Base-by-base conservation (phyloP, 1,140 invertebrate species). In the Hyles euphorbiae region DNA sequence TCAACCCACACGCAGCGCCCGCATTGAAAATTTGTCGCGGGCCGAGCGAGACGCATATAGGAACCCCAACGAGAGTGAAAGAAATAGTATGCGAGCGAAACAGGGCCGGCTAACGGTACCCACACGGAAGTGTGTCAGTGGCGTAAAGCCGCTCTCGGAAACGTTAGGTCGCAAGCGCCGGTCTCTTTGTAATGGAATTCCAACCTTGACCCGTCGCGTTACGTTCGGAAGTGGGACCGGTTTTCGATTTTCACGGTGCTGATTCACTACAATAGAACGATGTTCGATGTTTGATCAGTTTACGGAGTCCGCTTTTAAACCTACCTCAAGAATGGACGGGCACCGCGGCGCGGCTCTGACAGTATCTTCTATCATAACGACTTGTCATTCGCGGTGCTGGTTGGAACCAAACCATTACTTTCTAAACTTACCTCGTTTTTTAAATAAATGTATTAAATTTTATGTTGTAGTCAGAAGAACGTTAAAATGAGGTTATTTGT, bases 201-300 rank as follows among this genome's bases (percentile, higher is more conserved):
- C 81, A 78, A 86, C 82, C 82, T 88, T 88, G 78, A 83, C 74
- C 72, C 64, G 40, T 33, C 50, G 60, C 46, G 44, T 50, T 82
- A 83, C 64, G 70, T 63, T 80, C 62, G 74, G 53, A 65, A 71
- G 56, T 83, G 48, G 65, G n/a, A 52, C 64, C 64, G 72, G 82
- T 81, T 88, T 88, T 88, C 83, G 82, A 82, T 88, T 88, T 88
- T 83, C 85, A 88, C 83, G 81, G 79, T 79, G 80, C 68, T 85
- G 84, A 83, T 83, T 86, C 79, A 80, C 66, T 65, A 83, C 77
- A 86, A 87, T 83, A 69, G 76, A 68, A 67, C 67, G 76, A 78
- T 73, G 72, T 72, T 75, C 81, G 68, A 40, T 74, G 66, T 69
- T 73, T 70, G 67, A 68, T 65, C 61, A 65, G 60, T 69, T 62